These are phyloP conservation scores for Lathamus discolor DNA, from an alignment of 2,113 vertebrate species.

Conservation along the genomic window DNA sequence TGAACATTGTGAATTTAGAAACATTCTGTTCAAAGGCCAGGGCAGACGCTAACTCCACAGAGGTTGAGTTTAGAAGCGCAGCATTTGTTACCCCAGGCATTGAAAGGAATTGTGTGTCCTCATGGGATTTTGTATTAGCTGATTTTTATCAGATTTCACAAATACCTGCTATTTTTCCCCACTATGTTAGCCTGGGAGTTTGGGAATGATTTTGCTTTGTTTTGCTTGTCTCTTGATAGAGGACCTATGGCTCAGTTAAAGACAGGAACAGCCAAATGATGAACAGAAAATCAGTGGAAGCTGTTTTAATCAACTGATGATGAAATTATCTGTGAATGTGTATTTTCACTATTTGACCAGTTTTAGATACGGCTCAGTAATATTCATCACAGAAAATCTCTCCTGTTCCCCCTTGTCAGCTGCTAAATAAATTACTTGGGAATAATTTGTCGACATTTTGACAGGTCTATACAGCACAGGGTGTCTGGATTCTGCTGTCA, in stretches of 20 bases:
- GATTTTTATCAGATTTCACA: background rate
- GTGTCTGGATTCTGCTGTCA: background rate
- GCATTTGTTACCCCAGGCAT: background rate
- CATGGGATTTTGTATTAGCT: background rate
- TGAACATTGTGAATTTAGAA: slow-evolving; percentile 42
- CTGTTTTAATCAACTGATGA: slow-evolving; percentile 1
- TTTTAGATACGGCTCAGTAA: background rate
- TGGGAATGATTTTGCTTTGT: background rate
- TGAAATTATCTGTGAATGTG: background rate
- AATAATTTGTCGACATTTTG: background rate
- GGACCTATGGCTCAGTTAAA: background rate
- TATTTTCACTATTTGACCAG: slow-evolving; percentile 7
- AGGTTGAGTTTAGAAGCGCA: background rate
- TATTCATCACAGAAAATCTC: background rate
- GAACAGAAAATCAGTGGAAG: background rate
- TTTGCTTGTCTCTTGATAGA: background rate
- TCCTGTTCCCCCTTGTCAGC: background rate
- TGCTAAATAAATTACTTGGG: slow-evolving; percentile 1
- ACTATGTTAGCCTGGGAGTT: background rate
- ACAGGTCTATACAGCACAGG: background rate
- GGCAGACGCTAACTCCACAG: background rate
- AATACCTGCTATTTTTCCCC: background rate
- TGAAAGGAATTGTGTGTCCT: background rate
- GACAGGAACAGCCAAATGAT: background rate
- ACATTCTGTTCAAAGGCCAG: slow-evolving; percentile 28